These are phyloP conservation scores for Icerya purchasi DNA, from an alignment of 2,888 invertebrate genomes.

Conservation along the genomic window DNA sequence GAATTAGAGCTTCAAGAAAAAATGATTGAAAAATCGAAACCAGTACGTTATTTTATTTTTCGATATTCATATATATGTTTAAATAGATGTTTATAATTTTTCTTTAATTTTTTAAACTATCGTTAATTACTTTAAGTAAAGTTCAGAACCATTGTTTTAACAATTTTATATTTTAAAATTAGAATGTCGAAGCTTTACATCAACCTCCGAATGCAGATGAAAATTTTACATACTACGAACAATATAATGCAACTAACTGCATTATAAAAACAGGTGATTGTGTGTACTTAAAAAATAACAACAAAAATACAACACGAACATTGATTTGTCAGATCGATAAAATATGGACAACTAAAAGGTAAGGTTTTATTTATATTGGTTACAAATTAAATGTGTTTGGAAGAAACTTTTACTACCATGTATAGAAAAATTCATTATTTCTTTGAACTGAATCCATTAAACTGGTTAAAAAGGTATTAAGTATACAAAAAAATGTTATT, in stretches of 20 bases:
- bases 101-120: too few relatives aligned
- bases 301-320: constrained; percentile 42
- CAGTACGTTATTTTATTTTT: constrained; percentile 23
- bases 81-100: too few relatives aligned
- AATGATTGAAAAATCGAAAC: constrained; percentile 62
- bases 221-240: constrained; percentile 75
- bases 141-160: too few relatives aligned
- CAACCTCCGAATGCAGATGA: constrained; percentile 35
- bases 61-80: too few relatives aligned
- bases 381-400: too few relatives aligned
- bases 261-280: constrained; percentile 78
- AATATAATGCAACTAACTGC: constrained; percentile 58
- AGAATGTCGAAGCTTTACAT: constrained; percentile 60
- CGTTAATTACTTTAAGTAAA: too few relatives aligned
- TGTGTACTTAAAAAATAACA: constrained; percentile 81
- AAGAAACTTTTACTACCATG: too few relatives aligned
- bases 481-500: too few relatives aligned
- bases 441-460: too few relatives aligned
- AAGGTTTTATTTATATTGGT: constrained; percentile 25
- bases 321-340: constrained; percentile 81
- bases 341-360: constrained; percentile 83
- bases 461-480: too few relatives aligned
- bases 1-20: constrained; percentile 65
- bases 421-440: too few relatives aligned
- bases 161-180: too few relatives aligned